Evolutionary conservation across 2,113 vertebrate species (phyloP), one percentile per base, ranked within the genome.

Genomic region (Choloepus hoffmanni): DNA sequence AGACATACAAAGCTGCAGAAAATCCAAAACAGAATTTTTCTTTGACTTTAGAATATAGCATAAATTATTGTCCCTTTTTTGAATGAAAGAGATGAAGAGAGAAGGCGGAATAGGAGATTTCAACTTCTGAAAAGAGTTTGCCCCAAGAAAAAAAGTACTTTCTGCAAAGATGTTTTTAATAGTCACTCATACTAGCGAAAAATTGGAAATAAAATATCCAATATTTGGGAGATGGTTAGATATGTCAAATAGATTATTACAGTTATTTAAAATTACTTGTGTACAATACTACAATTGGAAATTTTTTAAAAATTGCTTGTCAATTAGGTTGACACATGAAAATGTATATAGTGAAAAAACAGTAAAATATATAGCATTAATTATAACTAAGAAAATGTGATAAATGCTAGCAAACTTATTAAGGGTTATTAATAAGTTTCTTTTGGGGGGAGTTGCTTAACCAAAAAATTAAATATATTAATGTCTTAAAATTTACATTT

Each of bases 41-140:
- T 76, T 36, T 10, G 0, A 18, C 30, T 40, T 88, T 81, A 60
- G 50, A 93, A 60, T 21, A 3, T 43, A 85, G 50, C 85, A 85
- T 65, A 89, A 73, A 89, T 70, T 23, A 5, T 78, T 72, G 70
- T 60, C n/a, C 43, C 13, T 10, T 63, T 73, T 67, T 60, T 78
- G 62, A 94, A 55, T 82, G 2, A 86, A 93, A 77, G 28, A 26
- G 43, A 63, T 86, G 3, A 86, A 70, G 15, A 77, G 11, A 90
- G 81, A 83, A 87, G 36, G n/a, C 28, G 1, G 12, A 82, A 82
- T 65, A 48, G 85, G 58, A 76, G 30, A 63, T 76, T 85, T 95
- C 62, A 90, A 91, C 58, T 84, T 83, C 82, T 68, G 33, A 78
- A 92, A 91, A 96, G 24, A 79, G 7, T 76, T 62, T 85, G 15